Percentiles rank a stretch among this genome's conserved stretches.
These are phyloP conservation scores for Porites lobata DNA, from an alignment of 92 coral and sea anemone genomes.

Conservation along the genomic window DNA sequence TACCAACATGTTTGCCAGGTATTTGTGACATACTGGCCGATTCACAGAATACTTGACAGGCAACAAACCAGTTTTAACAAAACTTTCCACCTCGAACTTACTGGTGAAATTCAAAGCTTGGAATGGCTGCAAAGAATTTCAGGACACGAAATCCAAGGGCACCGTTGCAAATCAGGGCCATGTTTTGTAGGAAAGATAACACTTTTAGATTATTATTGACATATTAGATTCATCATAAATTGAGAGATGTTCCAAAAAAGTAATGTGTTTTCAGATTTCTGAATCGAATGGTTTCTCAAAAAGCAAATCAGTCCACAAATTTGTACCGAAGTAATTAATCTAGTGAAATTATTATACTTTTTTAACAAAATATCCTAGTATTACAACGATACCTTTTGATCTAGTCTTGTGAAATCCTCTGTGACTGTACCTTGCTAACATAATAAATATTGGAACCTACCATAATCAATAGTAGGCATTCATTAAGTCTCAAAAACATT, in stretches of 20 bases:
- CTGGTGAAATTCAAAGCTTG: neutral
- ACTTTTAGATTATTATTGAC: neutral
- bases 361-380: no score
- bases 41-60: slow-evolving; percentile 42
- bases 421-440: no score
- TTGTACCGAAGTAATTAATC: neutral
- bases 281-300: neutral
- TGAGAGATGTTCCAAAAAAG: neutral
- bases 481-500: no score
- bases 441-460: no score
- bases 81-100: slow-evolving; percentile 10
- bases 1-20: slow-evolving; percentile 50
- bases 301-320: neutral
- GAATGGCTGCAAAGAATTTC: neutral
- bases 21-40: slow-evolving; percentile 25
- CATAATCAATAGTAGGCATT: no score
- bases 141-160: slow-evolving; percentile 19
- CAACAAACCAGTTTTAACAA: slow-evolving; percentile 23
- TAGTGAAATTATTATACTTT: neutral
- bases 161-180: slow-evolving; percentile 14
- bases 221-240: neutral
- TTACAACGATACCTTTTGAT: no score
- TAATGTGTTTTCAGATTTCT: neutral
- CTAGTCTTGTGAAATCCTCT: no score
- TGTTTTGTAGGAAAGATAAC: slow-evolving; percentile 30